Evolutionary conservation across 2,113 vertebrate genomes (phyloP).

Genomic region (Prochilodus magdalenae): DNA sequence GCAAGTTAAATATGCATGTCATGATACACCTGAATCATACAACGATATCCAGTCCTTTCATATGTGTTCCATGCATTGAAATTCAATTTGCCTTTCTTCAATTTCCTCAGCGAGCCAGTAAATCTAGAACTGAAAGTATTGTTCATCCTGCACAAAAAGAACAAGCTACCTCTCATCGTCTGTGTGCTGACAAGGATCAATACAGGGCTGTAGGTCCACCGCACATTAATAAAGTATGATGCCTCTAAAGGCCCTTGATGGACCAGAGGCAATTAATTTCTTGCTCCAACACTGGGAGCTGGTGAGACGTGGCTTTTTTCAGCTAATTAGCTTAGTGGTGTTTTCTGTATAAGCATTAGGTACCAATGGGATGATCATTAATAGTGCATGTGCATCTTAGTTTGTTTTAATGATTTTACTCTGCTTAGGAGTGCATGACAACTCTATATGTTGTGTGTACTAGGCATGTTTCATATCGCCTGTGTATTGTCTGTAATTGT

Average conservation of each 20-base stretch:
- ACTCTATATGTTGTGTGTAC: background rate
- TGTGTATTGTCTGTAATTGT: too few relatives aligned
- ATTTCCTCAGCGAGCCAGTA: background rate
- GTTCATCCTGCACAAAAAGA: background rate
- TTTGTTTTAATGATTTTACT: constrained; percentile 21
- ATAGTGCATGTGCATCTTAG: background rate
- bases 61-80: too few relatives aligned
- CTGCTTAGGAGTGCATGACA: background rate
- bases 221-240: constrained; percentile 46
- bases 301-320: background rate
- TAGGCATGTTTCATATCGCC: background rate
- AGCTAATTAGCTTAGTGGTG: background rate
- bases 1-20: too few relatives aligned
- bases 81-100: background rate
- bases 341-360: background rate
- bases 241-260: constrained; percentile 3
- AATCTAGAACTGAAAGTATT: constrained; percentile 1
- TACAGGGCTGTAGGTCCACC: constrained; percentile 11
- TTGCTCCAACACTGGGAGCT: background rate
- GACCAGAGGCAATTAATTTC: constrained; percentile 29
- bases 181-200: constrained; percentile 14
- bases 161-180: constrained; percentile 1
- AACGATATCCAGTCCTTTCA: too few relatives aligned
- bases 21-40: background rate
- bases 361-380: constrained; percentile 11